Conservation (phyloP, 1,140 invertebrate genomes). For the Lysiphlebus fabarum region DNA sequence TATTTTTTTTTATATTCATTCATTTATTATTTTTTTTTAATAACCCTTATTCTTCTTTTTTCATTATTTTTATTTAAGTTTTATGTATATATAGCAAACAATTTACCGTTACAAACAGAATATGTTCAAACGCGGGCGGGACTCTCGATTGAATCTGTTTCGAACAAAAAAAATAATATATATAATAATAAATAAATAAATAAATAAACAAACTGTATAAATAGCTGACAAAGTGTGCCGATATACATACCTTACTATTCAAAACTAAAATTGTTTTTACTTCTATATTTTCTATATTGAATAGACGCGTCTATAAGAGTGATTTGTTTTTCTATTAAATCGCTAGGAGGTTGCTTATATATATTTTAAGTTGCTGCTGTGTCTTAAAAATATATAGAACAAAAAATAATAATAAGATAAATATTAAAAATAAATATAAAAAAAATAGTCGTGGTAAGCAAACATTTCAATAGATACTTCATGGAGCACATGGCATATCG, state of each 20-base stretch:
- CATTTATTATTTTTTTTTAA: no score
- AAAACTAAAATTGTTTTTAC: neutral
- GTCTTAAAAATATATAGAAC: no score
- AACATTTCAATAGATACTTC: no score
- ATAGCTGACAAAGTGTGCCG: slow-evolving; percentile 13
- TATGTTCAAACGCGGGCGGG: slow-evolving; percentile 1
- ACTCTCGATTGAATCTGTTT: slow-evolving; percentile 9
- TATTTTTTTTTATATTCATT: no score
- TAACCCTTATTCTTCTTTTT: no score
- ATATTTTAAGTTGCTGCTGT: no score
- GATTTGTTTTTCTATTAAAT: slow-evolving; percentile 5
- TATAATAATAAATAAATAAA: slow-evolving; percentile 11
- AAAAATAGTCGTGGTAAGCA: neutral
- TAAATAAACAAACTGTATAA: no score
- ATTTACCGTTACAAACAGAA: slow-evolving; percentile 1
- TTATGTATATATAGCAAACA: slow-evolving; percentile 2
- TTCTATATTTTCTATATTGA: neutral
- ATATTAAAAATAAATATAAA: neutral
- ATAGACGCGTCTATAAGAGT: neutral
- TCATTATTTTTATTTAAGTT: no score
- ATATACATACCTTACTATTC: slow-evolving; percentile 1
- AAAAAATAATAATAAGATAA: no score
- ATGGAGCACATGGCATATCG: no score
- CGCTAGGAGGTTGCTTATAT: no score
- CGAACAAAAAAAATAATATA: slow-evolving; percentile 4